Percentiles rank a stretch among this genome's conserved stretches.
Conservation (phyloP, 2,797 vertebrate species). For the Holocentrus rufus region DNA sequence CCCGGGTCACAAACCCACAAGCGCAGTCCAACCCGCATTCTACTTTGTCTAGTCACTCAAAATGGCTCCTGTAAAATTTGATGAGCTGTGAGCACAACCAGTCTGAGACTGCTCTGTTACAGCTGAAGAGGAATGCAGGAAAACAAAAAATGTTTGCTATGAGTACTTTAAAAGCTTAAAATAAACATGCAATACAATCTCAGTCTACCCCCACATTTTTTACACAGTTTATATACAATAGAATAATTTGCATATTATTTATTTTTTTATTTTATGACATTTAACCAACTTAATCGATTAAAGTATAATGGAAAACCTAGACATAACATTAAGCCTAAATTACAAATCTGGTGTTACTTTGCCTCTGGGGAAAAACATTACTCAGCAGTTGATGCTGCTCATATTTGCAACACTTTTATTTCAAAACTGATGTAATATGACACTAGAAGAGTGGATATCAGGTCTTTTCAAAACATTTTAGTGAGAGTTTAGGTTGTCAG, state of each 20-base stretch:
- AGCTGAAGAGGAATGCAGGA: constrained; percentile 22
- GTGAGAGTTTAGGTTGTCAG: background rate
- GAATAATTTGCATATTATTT: background rate
- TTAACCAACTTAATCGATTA: background rate
- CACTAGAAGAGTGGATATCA: background rate
- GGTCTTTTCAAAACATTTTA: constrained; percentile 1
- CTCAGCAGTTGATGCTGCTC: background rate
- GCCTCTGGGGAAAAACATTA: background rate
- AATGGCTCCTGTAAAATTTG: constrained; percentile 74
- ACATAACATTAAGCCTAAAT: background rate
- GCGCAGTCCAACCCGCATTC: constrained; percentile 71
- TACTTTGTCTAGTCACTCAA: constrained; percentile 78
- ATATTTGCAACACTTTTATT: constrained; percentile 9
- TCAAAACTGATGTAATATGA: background rate
- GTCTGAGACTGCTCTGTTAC: constrained; percentile 47
- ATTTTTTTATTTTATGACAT: background rate
- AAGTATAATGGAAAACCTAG: background rate
- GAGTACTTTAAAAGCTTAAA: background rate
- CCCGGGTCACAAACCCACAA: constrained; percentile 74
- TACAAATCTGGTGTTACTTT: background rate
- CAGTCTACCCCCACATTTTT: background rate
- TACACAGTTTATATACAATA: background rate
- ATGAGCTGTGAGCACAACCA: constrained; percentile 59
- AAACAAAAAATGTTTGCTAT: constrained; percentile 22
- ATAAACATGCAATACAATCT: background rate